Percentiles rank a stretch among this genome's conserved stretches.
These are phyloP conservation scores for Clepsis dumicolana DNA, from an alignment of 2,888 invertebrate species.

Conservation along the genomic window DNA sequence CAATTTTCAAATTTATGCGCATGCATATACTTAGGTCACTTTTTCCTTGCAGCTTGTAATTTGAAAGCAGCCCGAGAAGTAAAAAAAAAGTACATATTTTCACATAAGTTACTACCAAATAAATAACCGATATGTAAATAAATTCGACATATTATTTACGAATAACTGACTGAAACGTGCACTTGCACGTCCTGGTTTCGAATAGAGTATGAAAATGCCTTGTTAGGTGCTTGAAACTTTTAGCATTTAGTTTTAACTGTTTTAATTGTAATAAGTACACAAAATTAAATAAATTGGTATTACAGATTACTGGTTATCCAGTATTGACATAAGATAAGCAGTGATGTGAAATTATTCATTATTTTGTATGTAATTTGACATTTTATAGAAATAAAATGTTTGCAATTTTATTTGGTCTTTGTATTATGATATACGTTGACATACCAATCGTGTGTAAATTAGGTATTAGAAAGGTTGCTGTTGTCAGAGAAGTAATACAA, in stretches of 20 bases:
- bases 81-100: too few species aligned
- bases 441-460: neutral
- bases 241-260: neutral
- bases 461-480: too few species aligned
- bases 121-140: too few species aligned
- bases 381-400: constrained; percentile 40
- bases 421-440: neutral
- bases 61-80: too few species aligned
- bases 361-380: constrained; percentile 39
- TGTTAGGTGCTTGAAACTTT: neutral
- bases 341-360: constrained; percentile 38
- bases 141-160: too few species aligned
- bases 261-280: constrained; percentile 3
- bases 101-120: too few species aligned
- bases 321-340: constrained; percentile 3
- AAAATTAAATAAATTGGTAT: constrained; percentile 6
- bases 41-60: too few species aligned
- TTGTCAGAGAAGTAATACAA: too few species aligned
- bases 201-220: neutral
- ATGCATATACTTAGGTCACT: too few species aligned
- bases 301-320: neutral
- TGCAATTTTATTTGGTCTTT: constrained; percentile 31
- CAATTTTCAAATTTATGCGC: too few species aligned
- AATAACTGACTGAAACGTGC: too few species aligned
- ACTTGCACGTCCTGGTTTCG: neutral